Conservation (phyloP, 2,113 vertebrate genomes). For the Petromus typicus region DNA sequence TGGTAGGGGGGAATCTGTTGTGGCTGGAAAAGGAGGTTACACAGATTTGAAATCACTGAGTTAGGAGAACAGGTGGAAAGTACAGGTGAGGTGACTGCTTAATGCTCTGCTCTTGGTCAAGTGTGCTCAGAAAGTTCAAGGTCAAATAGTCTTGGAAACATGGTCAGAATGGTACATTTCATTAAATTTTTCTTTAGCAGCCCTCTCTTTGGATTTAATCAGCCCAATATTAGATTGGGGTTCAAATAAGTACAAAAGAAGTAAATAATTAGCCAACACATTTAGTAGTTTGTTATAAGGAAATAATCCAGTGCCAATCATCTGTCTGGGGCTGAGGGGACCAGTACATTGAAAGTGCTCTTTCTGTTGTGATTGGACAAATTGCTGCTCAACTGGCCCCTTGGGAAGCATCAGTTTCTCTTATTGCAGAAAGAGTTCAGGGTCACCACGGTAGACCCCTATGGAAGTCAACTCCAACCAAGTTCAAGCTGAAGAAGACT, state of each 20-base stretch:
- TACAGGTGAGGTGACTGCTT: accelerated
- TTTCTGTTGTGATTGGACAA: accelerated
- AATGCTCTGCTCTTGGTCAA: neutral
- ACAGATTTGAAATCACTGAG: accelerated
- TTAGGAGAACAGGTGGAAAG: accelerated
- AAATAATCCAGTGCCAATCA: accelerated
- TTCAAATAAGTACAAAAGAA: neutral
- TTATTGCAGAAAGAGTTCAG: neutral
- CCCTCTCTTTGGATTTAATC: neutral
- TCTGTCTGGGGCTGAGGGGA: accelerated
- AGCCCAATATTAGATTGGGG: neutral
- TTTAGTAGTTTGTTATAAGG: neutral
- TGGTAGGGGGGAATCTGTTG: accelerated
- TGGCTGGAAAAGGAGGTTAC: neutral
- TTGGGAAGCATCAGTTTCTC: neutral
- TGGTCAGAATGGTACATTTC: accelerated
- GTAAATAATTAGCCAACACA: neutral
- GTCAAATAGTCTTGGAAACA: neutral
- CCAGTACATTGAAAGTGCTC: accelerated
- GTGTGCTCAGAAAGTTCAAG: accelerated
- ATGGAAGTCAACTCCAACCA: neutral
- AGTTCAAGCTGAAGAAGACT: neutral
- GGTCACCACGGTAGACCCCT: neutral
- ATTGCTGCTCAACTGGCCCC: accelerated
- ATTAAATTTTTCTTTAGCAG: too few relatives aligned